Conservation (phyloP, 1,140 invertebrate genomes). For the Parapsyche elsis region DNA sequence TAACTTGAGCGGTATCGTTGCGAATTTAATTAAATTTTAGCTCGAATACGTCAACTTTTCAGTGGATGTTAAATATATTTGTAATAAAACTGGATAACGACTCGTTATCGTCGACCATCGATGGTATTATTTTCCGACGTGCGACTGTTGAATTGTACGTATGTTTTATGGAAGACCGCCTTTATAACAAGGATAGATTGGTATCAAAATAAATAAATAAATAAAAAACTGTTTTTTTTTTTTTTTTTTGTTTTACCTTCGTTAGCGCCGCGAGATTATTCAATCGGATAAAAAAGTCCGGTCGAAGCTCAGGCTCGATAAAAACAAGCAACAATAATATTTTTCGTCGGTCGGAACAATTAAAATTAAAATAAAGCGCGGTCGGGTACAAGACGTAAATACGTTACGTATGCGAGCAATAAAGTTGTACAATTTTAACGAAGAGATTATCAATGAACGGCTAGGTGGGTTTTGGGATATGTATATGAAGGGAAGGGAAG, state of each 20-base stretch:
- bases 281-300: conserved; percentile 27
- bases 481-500: background rate
- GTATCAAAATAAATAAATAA: background rate
- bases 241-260: background rate
- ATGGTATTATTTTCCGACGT: background rate
- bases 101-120: background rate
- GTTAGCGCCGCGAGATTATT: conserved; percentile 31
- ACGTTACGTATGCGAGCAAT: conserved; percentile 28
- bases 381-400: conserved; percentile 20
- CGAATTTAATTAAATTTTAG: too few species aligned
- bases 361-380: background rate
- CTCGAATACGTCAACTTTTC: too few species aligned
- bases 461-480: background rate
- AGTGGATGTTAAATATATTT: too few species aligned
- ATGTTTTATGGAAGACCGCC: conserved; percentile 31
- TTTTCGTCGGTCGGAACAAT: background rate
- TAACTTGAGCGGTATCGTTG: too few species aligned
- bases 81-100: background rate
- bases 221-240: conserved; percentile 2
- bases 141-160: conserved; percentile 18
- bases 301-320: background rate
- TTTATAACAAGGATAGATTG: conserved; percentile 29
- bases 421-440: conserved; percentile 33
- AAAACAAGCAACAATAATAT: conserved; percentile 12
- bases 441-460: conserved; percentile 15